Conservation (phyloP, 2,797 vertebrate species). For the Hippopotamyrus pictus region DNA sequence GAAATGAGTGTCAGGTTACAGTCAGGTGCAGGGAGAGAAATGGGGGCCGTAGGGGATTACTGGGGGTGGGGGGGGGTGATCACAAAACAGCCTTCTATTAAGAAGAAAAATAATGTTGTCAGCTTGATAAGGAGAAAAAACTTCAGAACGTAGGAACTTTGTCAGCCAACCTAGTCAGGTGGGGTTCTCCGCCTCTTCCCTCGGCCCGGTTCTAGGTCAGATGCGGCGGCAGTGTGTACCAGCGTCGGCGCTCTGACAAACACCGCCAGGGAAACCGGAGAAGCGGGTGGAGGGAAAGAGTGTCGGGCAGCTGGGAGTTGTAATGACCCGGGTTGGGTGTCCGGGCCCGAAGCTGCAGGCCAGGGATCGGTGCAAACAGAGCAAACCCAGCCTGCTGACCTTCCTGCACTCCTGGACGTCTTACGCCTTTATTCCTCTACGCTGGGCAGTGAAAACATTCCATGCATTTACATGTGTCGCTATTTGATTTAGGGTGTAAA, state of each 20-base stretch:
- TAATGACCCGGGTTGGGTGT: slow-evolving; percentile 65
- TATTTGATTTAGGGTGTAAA: background rate
- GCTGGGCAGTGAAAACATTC: background rate
- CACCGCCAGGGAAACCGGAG: slow-evolving; percentile 52
- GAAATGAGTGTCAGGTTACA: background rate
- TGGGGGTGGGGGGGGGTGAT: background rate
- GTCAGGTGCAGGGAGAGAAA: background rate
- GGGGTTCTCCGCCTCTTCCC: slow-evolving; percentile 16
- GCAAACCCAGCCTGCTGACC: slow-evolving; percentile 6
- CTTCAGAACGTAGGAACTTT: background rate
- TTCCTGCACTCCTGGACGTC: background rate
- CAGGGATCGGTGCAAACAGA: slow-evolving; percentile 6
- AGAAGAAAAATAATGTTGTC: background rate
- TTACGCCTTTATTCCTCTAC: background rate
- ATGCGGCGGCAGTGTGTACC: slow-evolving; percentile 19
- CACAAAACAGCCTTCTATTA: background rate
- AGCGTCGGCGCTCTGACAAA: slow-evolving; percentile 37
- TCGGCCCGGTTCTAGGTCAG: background rate
- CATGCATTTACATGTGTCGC: background rate
- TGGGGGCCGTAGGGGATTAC: background rate
- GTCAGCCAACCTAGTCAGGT: too few relatives aligned
- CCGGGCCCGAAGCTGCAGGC: slow-evolving; percentile 28
- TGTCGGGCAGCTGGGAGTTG: slow-evolving; percentile 61
- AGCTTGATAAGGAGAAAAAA: background rate
- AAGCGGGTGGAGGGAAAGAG: slow-evolving; percentile 41